Evolutionary conservation across 2,888 invertebrate species (phyloP).

Genomic region (Pseudolycoriella hygida): DNA sequence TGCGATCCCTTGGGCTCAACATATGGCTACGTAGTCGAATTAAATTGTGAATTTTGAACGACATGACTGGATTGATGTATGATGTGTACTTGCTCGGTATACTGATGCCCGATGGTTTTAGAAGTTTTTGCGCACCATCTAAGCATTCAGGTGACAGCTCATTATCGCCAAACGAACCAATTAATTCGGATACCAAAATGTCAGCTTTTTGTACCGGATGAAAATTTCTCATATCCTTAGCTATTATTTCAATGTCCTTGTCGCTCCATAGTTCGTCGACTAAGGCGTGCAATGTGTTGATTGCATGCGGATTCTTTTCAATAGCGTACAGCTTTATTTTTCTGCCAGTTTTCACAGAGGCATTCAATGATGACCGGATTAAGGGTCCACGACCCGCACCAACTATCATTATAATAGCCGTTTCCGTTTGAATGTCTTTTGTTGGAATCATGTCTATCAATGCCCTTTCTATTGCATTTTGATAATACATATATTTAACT

Average conservation of each 20-base stretch:
- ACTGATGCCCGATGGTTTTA: conserved; percentile 74
- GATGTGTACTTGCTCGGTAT: conserved; percentile 85
- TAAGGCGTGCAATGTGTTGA: conserved; percentile 62
- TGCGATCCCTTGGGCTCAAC: conserved; percentile 18
- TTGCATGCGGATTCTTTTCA: conserved; percentile 95
- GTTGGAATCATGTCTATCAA: conserved; percentile 38
- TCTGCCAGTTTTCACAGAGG: conserved; percentile 47
- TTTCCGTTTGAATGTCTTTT: conserved; percentile 30
- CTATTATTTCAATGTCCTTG: conserved; percentile 53
- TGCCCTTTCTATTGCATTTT: conserved; percentile 64
- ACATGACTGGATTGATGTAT: conserved; percentile 83
- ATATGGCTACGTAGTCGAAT: conserved; percentile 29
- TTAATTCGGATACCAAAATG: conserved; percentile 85
- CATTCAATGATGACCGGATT: conserved; percentile 74
- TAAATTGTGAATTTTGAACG: conserved; percentile 69
- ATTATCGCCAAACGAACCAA: conserved; percentile 97
- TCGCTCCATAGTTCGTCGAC: conserved; percentile 62
- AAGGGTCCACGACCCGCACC: conserved; percentile 93
- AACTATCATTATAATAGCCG: conserved; percentile 63
- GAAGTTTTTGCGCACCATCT: conserved; percentile 77
- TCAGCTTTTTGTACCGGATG: conserved; percentile 75
- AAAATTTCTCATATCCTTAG: conserved; percentile 75
- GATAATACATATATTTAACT: conserved; percentile 80
- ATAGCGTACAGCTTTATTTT: conserved; percentile 80
- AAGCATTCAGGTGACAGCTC: conserved; percentile 96